Conservation (phyloP, 2,888 invertebrate genomes). For the Eupithecia dodoneata region DNA sequence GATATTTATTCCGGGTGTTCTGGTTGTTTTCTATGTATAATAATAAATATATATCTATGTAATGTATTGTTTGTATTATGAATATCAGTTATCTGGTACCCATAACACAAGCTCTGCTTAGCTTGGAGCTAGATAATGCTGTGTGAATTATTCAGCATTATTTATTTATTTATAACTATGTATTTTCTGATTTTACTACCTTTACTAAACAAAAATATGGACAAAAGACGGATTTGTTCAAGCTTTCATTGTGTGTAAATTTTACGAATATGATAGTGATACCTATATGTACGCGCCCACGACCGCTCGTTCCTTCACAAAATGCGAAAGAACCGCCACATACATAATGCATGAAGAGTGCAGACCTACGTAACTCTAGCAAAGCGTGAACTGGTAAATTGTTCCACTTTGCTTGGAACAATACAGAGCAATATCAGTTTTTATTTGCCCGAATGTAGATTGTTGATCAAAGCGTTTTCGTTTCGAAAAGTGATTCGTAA, state of each 20-base stretch:
- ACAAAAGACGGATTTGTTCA: not conserved
- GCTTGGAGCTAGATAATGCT: too few species aligned
- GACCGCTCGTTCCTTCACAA: slow-evolving; percentile 10
- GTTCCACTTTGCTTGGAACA: slow-evolving; percentile 29
- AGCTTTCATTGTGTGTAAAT: not conserved
- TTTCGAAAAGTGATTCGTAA: slow-evolving; percentile 8
- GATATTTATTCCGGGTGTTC: too few species aligned
- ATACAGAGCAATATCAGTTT: slow-evolving; percentile 9
- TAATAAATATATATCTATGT: too few species aligned
- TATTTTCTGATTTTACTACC: not conserved
- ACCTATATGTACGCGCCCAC: slow-evolving; percentile 13
- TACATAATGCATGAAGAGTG: slow-evolving; percentile 34
- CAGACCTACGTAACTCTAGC: slow-evolving; percentile 15
- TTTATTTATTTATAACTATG: not conserved
- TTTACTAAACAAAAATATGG: too few species aligned
- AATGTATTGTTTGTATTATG: too few species aligned
- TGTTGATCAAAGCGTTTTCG: slow-evolving; percentile 14
- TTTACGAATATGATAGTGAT: slow-evolving; percentile 7
- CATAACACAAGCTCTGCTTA: too few species aligned
- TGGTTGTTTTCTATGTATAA: too few species aligned
- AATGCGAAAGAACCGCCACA: slow-evolving; percentile 20
- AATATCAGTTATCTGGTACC: too few species aligned
- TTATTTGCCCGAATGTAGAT: slow-evolving; percentile 25
- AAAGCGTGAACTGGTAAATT: slow-evolving; percentile 27
- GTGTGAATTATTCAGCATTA: too few species aligned